Evolutionary conservation across 2,888 invertebrate genomes (phyloP).

Genomic region (Mesorhabditis spiculigera): DNA sequence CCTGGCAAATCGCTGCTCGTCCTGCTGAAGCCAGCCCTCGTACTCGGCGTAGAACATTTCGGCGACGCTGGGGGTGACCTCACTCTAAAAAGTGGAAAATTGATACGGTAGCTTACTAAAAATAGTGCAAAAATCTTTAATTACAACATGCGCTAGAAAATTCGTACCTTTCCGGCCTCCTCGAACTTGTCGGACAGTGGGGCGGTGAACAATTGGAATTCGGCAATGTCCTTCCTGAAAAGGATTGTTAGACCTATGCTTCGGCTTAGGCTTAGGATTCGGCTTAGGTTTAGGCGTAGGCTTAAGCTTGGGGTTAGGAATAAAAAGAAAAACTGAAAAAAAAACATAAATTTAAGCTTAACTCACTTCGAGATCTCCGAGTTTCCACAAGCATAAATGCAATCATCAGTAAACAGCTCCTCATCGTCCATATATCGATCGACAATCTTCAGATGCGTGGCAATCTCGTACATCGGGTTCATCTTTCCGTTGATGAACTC

Average conservation of each 20-base stretch:
- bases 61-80: not conserved
- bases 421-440: conserved; percentile 12
- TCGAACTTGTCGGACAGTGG: not conserved
- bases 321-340: not conserved
- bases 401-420: not conserved
- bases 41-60: not conserved
- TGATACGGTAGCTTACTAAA: too few species aligned
- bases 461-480: conserved; percentile 46
- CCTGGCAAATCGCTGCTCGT: not conserved
- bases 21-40: not conserved
- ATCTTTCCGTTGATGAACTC: conserved; percentile 49
- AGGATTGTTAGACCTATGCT: too few species aligned
- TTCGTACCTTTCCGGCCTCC: not conserved
- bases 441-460: conserved; percentile 16
- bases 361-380: not conserved
- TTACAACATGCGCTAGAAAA: too few species aligned
- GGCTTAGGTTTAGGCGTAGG: too few species aligned
- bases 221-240: not conserved
- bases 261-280: too few species aligned
- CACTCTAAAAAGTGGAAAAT: not conserved
- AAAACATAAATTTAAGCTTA: not conserved
- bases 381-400: not conserved
- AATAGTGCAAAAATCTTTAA: too few species aligned
- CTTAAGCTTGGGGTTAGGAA: too few species aligned
- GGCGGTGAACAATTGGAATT: not conserved